Base-by-base conservation (phyloP, 1,140 invertebrate genomes). In the Maniola jurtina region DNA sequence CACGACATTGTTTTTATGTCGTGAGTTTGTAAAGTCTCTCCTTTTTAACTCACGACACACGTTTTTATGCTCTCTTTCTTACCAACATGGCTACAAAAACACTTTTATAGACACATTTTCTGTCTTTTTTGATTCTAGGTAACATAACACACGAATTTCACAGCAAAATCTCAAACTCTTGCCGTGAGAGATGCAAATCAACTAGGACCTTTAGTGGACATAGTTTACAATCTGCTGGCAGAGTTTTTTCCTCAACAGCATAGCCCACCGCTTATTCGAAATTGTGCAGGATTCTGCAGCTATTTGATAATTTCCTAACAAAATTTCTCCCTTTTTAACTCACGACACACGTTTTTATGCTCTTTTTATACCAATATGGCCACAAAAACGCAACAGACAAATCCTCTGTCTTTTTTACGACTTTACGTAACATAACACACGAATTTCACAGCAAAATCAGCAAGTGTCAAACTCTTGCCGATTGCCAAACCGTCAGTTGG, bases 231-330 rank as follows among this genome's bases (percentile, higher is more conserved):
- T 58, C 45, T 71, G 71, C 54, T 86, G 82, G 0, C 66, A 45
- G 0, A 85, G 9, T 6, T 81, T 67, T 58, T 75, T 71, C 4
- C 84, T 63, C 0, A 76, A 63, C 60, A 89, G 63, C 78, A 77
- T 79, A 1, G 72, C 75, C 75, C 0, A 84, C 84, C 0, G 84
- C 85, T 48, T 81, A 83, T 61, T 82, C 83, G 72, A 97, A 93
- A 86, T 96, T 96, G 61, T 94, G 94, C 67, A 95, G 95, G 76
- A 97, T 97, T 13, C 79, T 70, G 8, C 95, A 85, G 62, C 96
- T 92, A 77, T 97, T 25, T 38, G 38, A 7, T 1, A 1, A 11
- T 38, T 38, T 6, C 38, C 38, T 9, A 38, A 38, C 38, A 38
- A 7, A 1, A 3, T 38, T 38, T 38, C 7, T 38, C 10, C 6